Percentiles rank a stretch among this genome's conserved stretches.
Conservation (phyloP, 2,797 vertebrate genomes). For the Toxotes lorentzi region DNA sequence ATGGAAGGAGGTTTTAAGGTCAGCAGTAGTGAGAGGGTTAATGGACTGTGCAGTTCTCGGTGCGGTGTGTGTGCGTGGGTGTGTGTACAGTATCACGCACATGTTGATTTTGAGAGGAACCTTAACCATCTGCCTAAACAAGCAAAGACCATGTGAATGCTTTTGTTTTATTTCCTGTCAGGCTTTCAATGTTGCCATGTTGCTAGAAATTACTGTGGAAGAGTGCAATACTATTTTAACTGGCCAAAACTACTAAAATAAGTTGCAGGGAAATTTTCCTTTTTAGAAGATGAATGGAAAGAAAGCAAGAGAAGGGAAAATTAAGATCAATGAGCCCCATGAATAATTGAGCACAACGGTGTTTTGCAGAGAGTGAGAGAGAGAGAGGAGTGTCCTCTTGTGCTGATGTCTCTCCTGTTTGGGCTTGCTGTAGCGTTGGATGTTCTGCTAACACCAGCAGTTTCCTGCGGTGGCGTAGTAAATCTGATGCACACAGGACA, state of each 20-base stretch:
- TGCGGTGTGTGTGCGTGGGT: too few relatives aligned
- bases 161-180: background rate
- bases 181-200: background rate
- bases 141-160: background rate
- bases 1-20: background rate
- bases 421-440: conserved; percentile 35
- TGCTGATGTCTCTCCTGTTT: conserved; percentile 59
- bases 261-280: background rate
- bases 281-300: conserved; percentile 28
- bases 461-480: conserved; percentile 71
- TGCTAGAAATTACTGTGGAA: background rate
- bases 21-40: conserved; percentile 14
- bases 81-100: background rate
- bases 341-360: conserved; percentile 76
- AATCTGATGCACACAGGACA: conserved; percentile 67
- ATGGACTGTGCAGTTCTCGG: background rate
- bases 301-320: conserved; percentile 25
- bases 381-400: conserved; percentile 42
- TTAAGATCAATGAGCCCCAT: conserved; percentile 70
- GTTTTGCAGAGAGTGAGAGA: conserved; percentile 35
- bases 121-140: background rate
- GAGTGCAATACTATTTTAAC: background rate
- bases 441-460: conserved; percentile 73
- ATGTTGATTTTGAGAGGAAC: conserved; percentile 4
- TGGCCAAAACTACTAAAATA: background rate